These are phyloP conservation scores for Nothobranchius furzeri DNA, from an alignment of 2,113 vertebrate genomes.

Conservation along the genomic window DNA sequence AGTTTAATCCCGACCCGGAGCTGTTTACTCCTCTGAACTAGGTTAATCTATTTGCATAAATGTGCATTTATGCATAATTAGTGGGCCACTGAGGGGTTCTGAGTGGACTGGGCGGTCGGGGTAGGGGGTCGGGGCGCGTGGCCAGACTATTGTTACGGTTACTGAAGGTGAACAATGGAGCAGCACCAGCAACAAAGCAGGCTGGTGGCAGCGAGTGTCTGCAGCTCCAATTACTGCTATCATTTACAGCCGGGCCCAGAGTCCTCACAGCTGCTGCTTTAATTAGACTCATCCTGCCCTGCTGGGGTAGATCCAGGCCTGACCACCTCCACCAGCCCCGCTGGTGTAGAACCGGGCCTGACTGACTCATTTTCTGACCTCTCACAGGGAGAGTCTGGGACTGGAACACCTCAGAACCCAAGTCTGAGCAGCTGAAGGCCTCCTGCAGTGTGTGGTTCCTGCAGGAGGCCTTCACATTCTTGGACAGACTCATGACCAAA, in stretches of 20 bases:
- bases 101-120: background rate
- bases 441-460: no score
- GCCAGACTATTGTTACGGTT: conserved; percentile 72
- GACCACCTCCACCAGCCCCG: no score
- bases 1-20: conserved; percentile 75
- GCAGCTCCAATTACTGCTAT: conserved; percentile 67
- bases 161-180: conserved; percentile 70
- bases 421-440: no score
- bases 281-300: conserved; percentile 48
- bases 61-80: conserved; percentile 83
- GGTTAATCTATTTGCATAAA: conserved; percentile 85
- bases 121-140: conserved; percentile 45
- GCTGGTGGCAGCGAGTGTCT: conserved; percentile 32
- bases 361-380: no score
- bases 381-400: no score
- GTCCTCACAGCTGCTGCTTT: conserved; percentile 30
- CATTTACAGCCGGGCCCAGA: conserved; percentile 54
- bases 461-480: no score
- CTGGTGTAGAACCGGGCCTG: no score
- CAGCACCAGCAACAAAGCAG: conserved; percentile 55
- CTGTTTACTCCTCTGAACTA: conserved; percentile 79
- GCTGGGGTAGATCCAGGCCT: background rate
- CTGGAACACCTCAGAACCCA: no score
- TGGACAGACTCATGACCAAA: no score
- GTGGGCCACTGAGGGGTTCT: conserved; percentile 54